These are phyloP conservation scores for Brachypalpus laphriformis DNA, from an alignment of 2,888 invertebrate species.

Conservation along the genomic window DNA sequence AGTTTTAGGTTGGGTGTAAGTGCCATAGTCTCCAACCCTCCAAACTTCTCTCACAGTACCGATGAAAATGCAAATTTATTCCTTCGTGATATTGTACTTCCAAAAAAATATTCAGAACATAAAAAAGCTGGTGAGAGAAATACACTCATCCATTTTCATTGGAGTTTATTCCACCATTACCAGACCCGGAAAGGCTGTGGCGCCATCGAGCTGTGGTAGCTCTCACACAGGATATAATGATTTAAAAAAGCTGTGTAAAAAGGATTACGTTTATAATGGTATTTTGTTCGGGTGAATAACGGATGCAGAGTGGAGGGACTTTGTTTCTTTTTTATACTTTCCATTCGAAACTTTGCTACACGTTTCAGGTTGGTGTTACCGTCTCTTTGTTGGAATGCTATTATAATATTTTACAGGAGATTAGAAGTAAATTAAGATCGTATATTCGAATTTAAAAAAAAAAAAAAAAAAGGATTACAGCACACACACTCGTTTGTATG, in stretches of 20 bases:
- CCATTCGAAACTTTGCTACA: background rate
- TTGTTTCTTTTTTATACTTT: conserved; percentile 24
- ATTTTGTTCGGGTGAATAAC: conserved; percentile 54
- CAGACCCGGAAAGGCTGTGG: background rate
- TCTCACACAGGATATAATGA: conserved; percentile 50
- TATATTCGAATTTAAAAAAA: conserved; percentile 58
- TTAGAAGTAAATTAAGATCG: conserved; percentile 65
- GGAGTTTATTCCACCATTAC: conserved; percentile 40
- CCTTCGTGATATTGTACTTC: conserved; percentile 28
- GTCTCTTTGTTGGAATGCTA: conserved; percentile 46
- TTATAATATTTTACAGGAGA: conserved; percentile 63
- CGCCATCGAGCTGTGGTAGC: background rate
- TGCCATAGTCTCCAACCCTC: background rate
- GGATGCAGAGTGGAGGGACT: conserved; percentile 20
- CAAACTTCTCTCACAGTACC: background rate
- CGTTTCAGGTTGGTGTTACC: conserved; percentile 12
- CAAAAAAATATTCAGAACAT: conserved; percentile 28
- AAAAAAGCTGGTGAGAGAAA: conserved; percentile 30
- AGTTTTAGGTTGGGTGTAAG: conserved; percentile 9
- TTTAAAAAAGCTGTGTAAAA: conserved; percentile 56
- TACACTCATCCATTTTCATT: conserved; percentile 51
- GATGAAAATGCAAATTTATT: conserved; percentile 60
- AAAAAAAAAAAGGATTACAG: conserved; percentile 54
- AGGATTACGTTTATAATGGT: conserved; percentile 61
- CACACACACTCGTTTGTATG: conserved; percentile 14